Conservation (phyloP, 1,140 invertebrate species). For the Atta cephalotes region DNA sequence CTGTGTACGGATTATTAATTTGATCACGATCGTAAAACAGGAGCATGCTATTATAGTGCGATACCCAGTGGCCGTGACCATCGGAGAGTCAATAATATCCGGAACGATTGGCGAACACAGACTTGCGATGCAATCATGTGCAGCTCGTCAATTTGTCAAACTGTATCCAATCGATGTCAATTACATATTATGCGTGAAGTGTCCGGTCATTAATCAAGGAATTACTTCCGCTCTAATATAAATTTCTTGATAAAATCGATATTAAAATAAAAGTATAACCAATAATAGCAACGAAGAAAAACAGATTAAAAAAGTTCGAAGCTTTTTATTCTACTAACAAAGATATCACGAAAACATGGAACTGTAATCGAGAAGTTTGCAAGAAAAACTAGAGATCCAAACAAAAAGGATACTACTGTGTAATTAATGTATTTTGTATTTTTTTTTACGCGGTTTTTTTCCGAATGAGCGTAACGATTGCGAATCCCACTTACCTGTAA, state of each 20-base stretch:
- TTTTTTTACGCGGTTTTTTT: background rate
- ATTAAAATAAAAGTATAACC: background rate
- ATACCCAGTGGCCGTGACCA: conserved; percentile 55
- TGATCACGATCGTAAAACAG: conserved; percentile 13
- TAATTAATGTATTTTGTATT: background rate
- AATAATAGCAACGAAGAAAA: conserved; percentile 6
- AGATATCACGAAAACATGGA: background rate
- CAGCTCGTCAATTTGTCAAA: conserved; percentile 59
- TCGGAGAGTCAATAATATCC: conserved; percentile 68
- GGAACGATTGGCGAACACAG: conserved; percentile 48
- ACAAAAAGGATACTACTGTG: background rate
- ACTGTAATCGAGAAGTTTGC: background rate
- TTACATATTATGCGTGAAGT: conserved; percentile 52
- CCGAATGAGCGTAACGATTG: background rate
- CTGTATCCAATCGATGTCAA: conserved; percentile 59
- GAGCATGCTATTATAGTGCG: conserved; percentile 27
- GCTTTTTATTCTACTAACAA: background rate
- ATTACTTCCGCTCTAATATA: conserved; percentile 46
- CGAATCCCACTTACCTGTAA: conserved; percentile 76
- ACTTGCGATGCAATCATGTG: conserved; percentile 18
- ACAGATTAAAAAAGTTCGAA: background rate
- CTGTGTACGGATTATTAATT: conserved; percentile 24
- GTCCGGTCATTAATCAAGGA: conserved; percentile 43
- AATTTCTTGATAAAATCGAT: conserved; percentile 49
- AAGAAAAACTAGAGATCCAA: background rate